Conservation (phyloP, 37 sponge, comb jelly and placozoan genomes). For the Theonella swinhoei region DNA sequence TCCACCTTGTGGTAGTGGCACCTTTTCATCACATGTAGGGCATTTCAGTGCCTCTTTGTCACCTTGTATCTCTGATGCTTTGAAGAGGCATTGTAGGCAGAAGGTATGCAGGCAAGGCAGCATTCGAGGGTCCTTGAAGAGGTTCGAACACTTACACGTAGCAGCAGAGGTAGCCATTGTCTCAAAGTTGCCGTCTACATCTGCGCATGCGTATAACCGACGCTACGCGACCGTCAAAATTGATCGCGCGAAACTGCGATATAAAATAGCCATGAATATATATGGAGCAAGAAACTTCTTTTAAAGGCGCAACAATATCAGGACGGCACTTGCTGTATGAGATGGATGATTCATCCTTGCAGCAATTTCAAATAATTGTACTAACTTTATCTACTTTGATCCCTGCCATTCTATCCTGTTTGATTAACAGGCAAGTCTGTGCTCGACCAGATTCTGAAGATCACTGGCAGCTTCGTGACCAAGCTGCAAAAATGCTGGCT, state of each 20-base stretch:
- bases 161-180: no score
- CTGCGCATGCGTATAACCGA: no score
- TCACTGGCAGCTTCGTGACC: conserved; percentile 79
- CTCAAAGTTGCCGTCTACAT: no score
- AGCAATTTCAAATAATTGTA: conserved; percentile 54
- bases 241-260: not conserved
- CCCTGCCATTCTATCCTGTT: conserved; percentile 75
- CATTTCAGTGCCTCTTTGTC: conserved; percentile 1
- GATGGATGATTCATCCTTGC: conserved; percentile 54
- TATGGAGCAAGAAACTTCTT: conserved; percentile 44
- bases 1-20: conserved; percentile 5
- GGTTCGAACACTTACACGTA: conserved; percentile 23
- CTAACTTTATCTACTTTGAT: no score
- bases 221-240: no score
- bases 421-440: conserved; percentile 83
- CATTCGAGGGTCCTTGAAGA: conserved; percentile 46
- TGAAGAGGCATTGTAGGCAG: conserved; percentile 40
- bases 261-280: conserved; percentile 43
- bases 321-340: not conserved
- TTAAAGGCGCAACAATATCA: conserved; percentile 17
- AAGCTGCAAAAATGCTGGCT: conserved; percentile 69
- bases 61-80: conserved; percentile 3
- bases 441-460: conserved; percentile 74
- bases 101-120: conserved; percentile 62
- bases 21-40: conserved; percentile 37